These are phyloP conservation scores for Sympetrum striolatum DNA, from an alignment of 2,888 invertebrate species.

Conservation along the genomic window DNA sequence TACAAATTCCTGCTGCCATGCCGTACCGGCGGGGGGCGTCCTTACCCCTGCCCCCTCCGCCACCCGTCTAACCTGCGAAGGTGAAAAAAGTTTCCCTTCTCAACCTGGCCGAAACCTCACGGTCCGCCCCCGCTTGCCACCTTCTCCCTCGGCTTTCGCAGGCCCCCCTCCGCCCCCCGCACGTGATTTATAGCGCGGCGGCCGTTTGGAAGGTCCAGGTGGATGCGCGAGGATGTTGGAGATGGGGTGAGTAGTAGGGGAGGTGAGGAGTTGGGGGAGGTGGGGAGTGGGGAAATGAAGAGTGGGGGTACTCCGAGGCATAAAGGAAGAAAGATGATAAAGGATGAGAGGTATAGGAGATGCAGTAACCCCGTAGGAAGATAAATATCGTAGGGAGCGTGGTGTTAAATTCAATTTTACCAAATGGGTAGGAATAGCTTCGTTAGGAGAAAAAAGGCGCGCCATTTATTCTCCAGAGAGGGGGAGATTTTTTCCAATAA, in stretches of 20 bases:
- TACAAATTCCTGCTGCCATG: neutral
- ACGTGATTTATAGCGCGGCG: constrained; percentile 31
- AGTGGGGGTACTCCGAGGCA: neutral
- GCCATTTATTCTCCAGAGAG: neutral
- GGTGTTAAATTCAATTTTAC: neutral
- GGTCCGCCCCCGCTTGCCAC: neutral
- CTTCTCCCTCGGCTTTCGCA: neutral
- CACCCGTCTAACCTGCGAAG: neutral
- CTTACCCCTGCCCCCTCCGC: neutral
- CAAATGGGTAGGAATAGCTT: neutral
- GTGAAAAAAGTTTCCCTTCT: neutral
- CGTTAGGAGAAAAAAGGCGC: neutral
- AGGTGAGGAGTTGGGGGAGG: neutral
- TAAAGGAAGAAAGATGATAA: neutral
- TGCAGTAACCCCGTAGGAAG: neutral
- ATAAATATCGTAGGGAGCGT: neutral
- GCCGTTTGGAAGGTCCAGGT: constrained; percentile 16
- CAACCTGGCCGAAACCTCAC: neutral
- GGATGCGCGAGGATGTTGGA: neutral
- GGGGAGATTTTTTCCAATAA: neutral
- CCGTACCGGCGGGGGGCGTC: neutral
- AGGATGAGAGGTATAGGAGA: neutral
- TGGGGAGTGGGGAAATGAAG: neutral
- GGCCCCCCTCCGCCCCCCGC: neutral
- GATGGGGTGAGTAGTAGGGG: neutral